Evolutionary conservation across 2,888 invertebrate genomes (phyloP).

Genomic region (Stegana nigrithorax): DNA sequence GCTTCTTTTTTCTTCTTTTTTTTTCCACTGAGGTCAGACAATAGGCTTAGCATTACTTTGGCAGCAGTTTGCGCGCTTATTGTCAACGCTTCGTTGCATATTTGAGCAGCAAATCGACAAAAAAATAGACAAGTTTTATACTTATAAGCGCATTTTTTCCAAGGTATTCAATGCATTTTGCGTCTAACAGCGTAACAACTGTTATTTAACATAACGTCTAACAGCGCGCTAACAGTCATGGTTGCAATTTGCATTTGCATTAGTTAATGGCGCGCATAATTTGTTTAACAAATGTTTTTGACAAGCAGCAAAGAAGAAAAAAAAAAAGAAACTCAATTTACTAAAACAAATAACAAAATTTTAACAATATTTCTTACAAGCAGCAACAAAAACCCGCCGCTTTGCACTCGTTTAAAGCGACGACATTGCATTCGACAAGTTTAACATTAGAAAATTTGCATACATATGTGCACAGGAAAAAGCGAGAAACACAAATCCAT

Average conservation of each 20-base stretch:
- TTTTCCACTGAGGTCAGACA: constrained; percentile 54
- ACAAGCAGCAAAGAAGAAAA: not conserved
- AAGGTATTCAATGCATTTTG: not conserved
- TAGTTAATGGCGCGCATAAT: not conserved
- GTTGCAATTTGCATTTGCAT: too few species aligned
- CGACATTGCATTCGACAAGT: too few species aligned
- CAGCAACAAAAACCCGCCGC: too few species aligned
- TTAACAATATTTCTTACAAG: not conserved
- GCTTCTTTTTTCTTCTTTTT: constrained; percentile 40
- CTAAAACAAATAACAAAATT: too few species aligned
- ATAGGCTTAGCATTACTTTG: constrained; percentile 60
- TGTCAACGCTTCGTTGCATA: constrained; percentile 55
- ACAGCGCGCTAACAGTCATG: not conserved
- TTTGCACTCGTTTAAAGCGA: too few species aligned
- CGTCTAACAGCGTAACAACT: not conserved
- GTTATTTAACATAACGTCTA: not conserved
- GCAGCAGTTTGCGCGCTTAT: constrained; percentile 46
- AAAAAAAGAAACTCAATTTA: too few species aligned
- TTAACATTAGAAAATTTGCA: too few species aligned
- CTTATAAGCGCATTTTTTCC: not conserved
- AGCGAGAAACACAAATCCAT: not conserved
- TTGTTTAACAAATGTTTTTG: not conserved
- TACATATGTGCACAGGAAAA: constrained; percentile 7
- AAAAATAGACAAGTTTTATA: not conserved
- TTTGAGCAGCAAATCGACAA: constrained; percentile 39